phyloP scores from a whole-genome alignment of 2,797 vertebrate species.

The Arremon brunneinucha region DNA sequence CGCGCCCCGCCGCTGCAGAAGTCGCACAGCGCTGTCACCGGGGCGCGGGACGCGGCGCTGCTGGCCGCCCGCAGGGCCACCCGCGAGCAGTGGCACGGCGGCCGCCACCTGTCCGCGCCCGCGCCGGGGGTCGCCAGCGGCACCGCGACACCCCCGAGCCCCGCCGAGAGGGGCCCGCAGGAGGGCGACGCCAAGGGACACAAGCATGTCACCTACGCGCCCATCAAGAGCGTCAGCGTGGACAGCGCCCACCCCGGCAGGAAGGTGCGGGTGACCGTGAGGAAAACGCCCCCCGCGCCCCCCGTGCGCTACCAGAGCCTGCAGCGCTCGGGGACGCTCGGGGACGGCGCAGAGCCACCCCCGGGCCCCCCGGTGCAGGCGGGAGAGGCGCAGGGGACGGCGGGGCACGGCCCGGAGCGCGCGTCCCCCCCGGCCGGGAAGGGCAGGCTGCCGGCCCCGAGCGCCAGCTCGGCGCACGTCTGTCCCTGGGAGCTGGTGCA shows the following conservation, averaged over 20 bases:
- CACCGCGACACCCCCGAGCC: background rate
- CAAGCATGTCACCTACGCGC: conserved; percentile 81
- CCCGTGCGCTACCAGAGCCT: conserved; percentile 69
- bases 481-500: conserved; percentile 58
- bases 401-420: rapidly evolving
- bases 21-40: conserved; percentile 80
- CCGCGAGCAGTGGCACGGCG: rapidly evolving
- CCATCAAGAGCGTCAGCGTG: conserved; percentile 69
- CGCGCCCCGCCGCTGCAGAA: conserved; percentile 81
- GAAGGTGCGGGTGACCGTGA: conserved; percentile 27
- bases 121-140: background rate
- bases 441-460: background rate
- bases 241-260: conserved; percentile 8
- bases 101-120: rapidly evolving
- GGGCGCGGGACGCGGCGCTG: conserved; percentile 65
- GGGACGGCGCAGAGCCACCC: conserved; percentile 34
- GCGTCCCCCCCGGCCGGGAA: rapidly evolving
- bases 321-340: conserved; percentile 41
- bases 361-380: rapidly evolving
- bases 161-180: conserved; percentile 69
- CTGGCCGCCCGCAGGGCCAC: conserved; percentile 56
- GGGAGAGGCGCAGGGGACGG: background rate
- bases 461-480: background rate
- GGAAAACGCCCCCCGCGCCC: background rate
- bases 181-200: conserved; percentile 69